Base-by-base conservation (phyloP, 2,888 invertebrate genomes). In the Harpalus rufipes region DNA sequence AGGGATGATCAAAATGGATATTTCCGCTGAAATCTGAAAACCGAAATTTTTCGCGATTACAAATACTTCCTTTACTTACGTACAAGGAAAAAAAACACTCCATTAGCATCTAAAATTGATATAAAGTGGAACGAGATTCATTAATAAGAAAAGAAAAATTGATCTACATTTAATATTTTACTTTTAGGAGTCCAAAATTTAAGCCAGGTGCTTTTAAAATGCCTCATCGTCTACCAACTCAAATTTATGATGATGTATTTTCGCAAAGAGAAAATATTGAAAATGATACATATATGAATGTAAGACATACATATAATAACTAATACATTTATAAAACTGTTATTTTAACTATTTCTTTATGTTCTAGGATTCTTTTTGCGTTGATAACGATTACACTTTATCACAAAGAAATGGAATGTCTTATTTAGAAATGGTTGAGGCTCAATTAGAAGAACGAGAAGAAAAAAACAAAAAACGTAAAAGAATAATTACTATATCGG, bases 361-460 rank as follows among this genome's bases (percentile, higher is more conserved):
- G 81, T 91, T 92, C 86, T 89, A 94, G 94, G 94, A 94, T 88
- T 94, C 94, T 65, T 95, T 95, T 89, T 94, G 94, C 88, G 93
- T 94, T 0, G 92, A 93, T 80, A 93, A 93, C 21, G 94, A 94
- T 88, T 92, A 93, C 41, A 68, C 85, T 44, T 93, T 91, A 81
- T 89, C 91, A 63, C 91, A 91, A 90, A 90, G 87, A 0, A 90
- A 90, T 68, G 92, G 92, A 87, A 90, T 92, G 87, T 94, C 92
- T 0, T 92, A 93, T 86, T 90, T 95, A 86, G 95, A 95, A 88
- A 89, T 93, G 74, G 94, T 95, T 0, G 95, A 95, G 90, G 89
- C 89, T 72, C 92, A 93, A 85, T 89, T 93, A 58, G 88, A 89
- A 84, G 91, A 93, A 87, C 89, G 89, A 81, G 88, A 90, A 12